These are phyloP conservation scores for Entomyzon cyanotis DNA, from an alignment of 2,113 vertebrate genomes.

Conservation along the genomic window DNA sequence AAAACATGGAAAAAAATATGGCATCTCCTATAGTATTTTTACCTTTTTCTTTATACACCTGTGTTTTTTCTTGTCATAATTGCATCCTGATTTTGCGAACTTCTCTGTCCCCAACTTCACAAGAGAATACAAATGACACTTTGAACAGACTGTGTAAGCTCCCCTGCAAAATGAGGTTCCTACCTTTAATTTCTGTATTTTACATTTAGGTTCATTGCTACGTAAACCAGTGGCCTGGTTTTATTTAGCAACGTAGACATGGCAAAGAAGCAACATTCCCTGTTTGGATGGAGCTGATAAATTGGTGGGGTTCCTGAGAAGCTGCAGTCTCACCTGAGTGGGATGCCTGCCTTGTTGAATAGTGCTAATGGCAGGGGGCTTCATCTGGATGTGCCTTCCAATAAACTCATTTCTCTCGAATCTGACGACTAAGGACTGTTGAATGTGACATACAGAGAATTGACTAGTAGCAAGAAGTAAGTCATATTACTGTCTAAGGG, in stretches of 20 bases:
- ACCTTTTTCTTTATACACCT: background rate
- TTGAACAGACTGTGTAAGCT: background rate
- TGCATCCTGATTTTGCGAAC: background rate
- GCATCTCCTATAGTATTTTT: background rate
- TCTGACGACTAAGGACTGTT: background rate
- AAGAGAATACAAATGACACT: background rate
- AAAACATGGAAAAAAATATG: background rate
- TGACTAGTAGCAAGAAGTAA: background rate
- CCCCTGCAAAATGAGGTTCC: background rate
- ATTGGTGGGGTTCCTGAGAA: background rate
- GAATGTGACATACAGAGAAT: background rate
- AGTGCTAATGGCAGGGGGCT: background rate
- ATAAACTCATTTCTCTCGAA: background rate
- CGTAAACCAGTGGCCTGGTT: background rate
- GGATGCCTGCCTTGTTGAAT: background rate
- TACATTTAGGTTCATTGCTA: background rate
- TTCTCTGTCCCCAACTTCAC: background rate
- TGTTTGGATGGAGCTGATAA: background rate
- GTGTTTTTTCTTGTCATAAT: background rate
- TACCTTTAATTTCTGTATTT: background rate
- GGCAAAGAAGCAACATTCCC: background rate
- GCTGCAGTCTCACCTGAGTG: background rate
- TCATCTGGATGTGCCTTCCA: background rate
- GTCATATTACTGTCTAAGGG: accelerated
- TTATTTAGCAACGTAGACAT: background rate